Percentiles rank a stretch among this genome's conserved stretches.
Conservation (phyloP, 2,888 invertebrate genomes). For the Gymnoscelis rufifasciata region DNA sequence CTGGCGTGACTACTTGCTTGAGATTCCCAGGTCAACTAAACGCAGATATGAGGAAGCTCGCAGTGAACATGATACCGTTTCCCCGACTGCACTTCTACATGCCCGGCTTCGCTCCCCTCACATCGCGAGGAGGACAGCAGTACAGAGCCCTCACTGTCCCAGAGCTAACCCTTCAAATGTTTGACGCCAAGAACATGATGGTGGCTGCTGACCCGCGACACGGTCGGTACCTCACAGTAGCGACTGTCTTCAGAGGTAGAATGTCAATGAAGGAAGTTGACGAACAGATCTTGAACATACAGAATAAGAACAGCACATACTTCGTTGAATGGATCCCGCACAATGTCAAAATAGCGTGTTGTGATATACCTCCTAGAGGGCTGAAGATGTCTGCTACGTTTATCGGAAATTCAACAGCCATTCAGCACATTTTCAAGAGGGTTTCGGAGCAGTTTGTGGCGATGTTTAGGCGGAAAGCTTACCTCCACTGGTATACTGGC, state of each 20-base stretch:
- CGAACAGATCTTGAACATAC: neutral
- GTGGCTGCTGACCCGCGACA: too few relatives aligned
- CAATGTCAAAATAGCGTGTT: conserved; percentile 1
- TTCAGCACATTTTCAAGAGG: conserved; percentile 1
- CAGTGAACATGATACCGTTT: conserved; percentile 1
- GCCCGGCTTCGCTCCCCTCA: conserved; percentile 1
- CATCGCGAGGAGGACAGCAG: neutral
- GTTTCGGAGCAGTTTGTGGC: conserved; percentile 1
- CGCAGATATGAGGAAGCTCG: neutral
- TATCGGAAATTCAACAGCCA: conserved; percentile 3
- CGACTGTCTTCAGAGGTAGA: too few relatives aligned
- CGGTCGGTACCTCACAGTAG: too few relatives aligned
- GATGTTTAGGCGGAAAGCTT: conserved; percentile 1
- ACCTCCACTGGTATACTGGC: conserved; percentile 2
- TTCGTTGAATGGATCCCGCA: conserved; percentile 2
- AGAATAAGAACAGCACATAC: conserved; percentile 2
- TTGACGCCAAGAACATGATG: too few relatives aligned
- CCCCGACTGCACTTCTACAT: conserved; percentile 1
- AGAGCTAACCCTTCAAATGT: too few relatives aligned
- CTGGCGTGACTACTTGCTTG: neutral
- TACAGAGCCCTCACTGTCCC: too few relatives aligned
- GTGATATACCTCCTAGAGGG: conserved; percentile 3
- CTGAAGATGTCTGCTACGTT: conserved; percentile 1
- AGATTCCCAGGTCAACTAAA: conserved; percentile 1
- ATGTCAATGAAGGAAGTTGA: neutral